Evolutionary conservation across 2,113 vertebrate genomes (phyloP), one percentile per base, ranked within the genome.

Genomic region (Cardinalis cardinalis): DNA sequence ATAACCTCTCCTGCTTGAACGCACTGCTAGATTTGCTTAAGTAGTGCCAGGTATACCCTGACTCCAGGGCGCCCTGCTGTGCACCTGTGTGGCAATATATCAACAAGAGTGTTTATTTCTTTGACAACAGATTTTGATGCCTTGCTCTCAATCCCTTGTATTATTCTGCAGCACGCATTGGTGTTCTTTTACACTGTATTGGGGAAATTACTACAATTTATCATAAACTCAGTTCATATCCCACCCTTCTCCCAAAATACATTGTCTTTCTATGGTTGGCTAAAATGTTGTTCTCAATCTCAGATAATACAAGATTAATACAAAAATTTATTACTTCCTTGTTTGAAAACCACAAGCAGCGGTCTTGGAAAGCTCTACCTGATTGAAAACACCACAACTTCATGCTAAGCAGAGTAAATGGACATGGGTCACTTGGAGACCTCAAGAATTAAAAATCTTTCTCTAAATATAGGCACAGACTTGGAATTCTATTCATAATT

Each of bases 1-100:
- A 87, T 34, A 81, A 78, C 55, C 53, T 74, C 73, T 94, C 56
- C 84, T 88, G 71, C 69, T 90, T 77, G 70, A 89, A 75, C 31
- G 32, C 48, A 68, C 40, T 87, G 60, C 64, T 85, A 19, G 26
- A 38, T 82, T 87, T 88, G 25, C 77, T 78, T 74, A 88, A 80
- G 88, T 32, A 80, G 61, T 77, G 24, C 36, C 64, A 84, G 29
- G 46, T 82, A 92, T 56, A 93, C 46, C 43, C 55, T 84, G 60
- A 71, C 78, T 87, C 65, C 18, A 15, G 66, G 75, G 63, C 41
- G 0, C 24, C 25, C 51, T 66, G 41, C 17, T 68, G 55, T 56
- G 48, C 84, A 78, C 68, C 74, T 92, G 14, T 51, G 60, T 32
- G 46, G 36, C 23, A 11, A 65, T 69, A 28, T 3, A 52, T 58